Evolutionary conservation across 2,888 invertebrate genomes (phyloP), one percentile per base, ranked within the genome.

Genomic region (Vanessa cardui): DNA sequence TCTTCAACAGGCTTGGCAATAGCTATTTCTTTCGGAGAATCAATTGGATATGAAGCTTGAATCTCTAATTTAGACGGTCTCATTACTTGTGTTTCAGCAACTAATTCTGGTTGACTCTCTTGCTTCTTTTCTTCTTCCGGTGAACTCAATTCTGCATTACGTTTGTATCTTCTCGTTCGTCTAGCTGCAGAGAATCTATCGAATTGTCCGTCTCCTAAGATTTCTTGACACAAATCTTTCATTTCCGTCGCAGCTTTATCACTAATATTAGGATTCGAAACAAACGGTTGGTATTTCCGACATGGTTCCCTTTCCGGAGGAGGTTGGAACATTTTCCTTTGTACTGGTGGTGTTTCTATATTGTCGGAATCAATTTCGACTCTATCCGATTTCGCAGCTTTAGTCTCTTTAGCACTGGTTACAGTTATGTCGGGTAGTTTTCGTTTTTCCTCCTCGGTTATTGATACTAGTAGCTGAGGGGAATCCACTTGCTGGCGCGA

Each of bases 311-410:
- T 94, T 54, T 94, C 94, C 46, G 94, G 94, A 1, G 95, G 94
- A 2, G 95, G 94, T 67, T 94, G 94, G 79, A 95, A 95, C 39
- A 94, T 87, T 75, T 96, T 94, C 66, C 97, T 93, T 20, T 95
- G 95, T 0, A 95, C 96, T 6, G 98, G 97, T 21, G 98, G 97
- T 2, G 98, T 98, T 91, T 98, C 97, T 45, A 98, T 96, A 77
- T 98, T 98, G 77, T 98, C 98, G 3, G 97, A 97, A 84, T 98
- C 98, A 50, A 98, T 97, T 81, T 97, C 97, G 15, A 96, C 95
- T 82, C 95, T 95, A 77, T 96, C 96, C 20, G 94, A 77, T 58
- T 83, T 81, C 2, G 82, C 80, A 18, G 73, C 66, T 44, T 80
- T 67, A 18, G 47, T 71, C 7, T 83, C 85, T 54, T 74, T 83